Evolutionary conservation across 1,140 invertebrate species (phyloP), one percentile per base, ranked within the genome.

Genomic region (Drosophila pandora): DNA sequence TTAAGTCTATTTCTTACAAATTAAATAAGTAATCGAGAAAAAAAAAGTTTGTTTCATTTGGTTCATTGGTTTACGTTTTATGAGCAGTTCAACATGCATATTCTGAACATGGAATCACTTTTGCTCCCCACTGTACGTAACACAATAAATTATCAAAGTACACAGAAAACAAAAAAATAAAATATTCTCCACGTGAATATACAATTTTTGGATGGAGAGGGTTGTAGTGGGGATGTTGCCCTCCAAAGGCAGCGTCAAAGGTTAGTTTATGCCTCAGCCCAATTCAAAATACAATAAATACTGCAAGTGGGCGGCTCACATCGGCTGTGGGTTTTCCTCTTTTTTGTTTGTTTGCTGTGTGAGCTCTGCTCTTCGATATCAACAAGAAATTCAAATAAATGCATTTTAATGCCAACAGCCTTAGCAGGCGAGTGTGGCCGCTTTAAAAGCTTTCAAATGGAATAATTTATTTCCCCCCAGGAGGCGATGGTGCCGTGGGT

Each of bases 271-370:
- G 58, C 50, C 62, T 39, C 45, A 22, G n/a, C 6, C 74, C 41
- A 52, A 70, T 47, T 67, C 68, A 82, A 72, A 77, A 73, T 47
- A 65, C 59, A 85, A 80, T 84, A 76, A 80, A 85, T 85, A 80
- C 60, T 76, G 67, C 61, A 59, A 84, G 67, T 72, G 80, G 80
- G 80, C 80, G 80, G 60, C 28, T 21, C 32, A 62, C 34, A 34
- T 17, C n/a, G 21, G 30, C 22, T 37, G 13, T 17, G 12, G 13
- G 34, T 23, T 49, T 13, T 50, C 21, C 55, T 32, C 37, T 37
- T 61, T 23, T 56, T 41, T 49, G 53, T 71, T 53, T 76, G 73
- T 77, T 72, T 72, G 47, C 30, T 17, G 17, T 17, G 17, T 17
- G 3, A 37, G 64, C 47, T 28, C 22, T 23, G 54, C 64, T 74